Conservation (phyloP, 2,113 vertebrate species). For the Psittacus erithacus region DNA sequence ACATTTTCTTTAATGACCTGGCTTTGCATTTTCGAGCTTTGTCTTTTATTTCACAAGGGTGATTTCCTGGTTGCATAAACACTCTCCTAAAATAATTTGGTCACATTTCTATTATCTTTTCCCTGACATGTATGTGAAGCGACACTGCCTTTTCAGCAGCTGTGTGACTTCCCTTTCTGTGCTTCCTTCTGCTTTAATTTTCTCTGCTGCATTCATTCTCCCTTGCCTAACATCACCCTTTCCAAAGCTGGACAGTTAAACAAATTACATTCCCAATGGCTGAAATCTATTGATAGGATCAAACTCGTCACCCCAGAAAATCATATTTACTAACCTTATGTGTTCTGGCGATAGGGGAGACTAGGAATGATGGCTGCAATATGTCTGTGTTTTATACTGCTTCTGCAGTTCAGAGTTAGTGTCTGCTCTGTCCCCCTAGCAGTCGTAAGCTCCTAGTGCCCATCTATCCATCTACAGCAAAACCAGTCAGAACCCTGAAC, state of each 20-base stretch:
- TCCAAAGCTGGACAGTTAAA: not conserved
- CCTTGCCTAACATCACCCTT: not conserved
- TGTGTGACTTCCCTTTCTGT: not conserved
- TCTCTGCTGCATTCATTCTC: not conserved
- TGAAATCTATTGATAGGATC: not conserved
- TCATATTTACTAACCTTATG: not conserved
- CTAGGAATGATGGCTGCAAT: not conserved
- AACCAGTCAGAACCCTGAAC: not conserved
- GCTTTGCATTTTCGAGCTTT: not conserved
- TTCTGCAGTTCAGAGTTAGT: not conserved
- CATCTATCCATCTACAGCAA: not conserved
- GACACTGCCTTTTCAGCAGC: not conserved
- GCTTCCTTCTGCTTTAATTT: not conserved
- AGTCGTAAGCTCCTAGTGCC: not conserved
- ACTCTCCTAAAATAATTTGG: not conserved
- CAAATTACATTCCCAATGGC: not conserved
- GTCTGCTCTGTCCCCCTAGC: not conserved
- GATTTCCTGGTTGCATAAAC: not conserved
- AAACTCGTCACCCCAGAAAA: not conserved
- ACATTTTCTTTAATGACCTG: not conserved
- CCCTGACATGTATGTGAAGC: not conserved
- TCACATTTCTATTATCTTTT: not conserved
- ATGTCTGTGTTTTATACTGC: not conserved
- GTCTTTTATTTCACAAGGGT: not conserved
- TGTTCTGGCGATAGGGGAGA: not conserved